Evolutionary conservation across 2,113 vertebrate genomes (phyloP).

Genomic region (Phocoena phocoena): DNA sequence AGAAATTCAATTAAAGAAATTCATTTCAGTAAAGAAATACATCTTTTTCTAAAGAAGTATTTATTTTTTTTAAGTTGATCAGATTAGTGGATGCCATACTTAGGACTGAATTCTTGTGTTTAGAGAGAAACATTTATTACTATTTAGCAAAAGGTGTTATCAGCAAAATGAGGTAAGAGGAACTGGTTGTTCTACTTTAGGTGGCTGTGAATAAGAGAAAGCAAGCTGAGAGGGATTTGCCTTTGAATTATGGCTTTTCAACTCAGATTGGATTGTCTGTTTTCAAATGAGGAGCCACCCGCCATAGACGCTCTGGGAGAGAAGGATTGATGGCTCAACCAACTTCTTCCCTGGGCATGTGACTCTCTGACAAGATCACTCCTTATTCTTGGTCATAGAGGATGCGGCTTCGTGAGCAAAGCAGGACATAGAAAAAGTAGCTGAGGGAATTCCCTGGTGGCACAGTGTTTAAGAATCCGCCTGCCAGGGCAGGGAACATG

Average conservation of each 20-base stretch:
- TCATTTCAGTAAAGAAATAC: background rate
- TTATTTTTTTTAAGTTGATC: background rate
- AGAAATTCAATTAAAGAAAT: background rate
- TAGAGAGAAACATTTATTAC: background rate
- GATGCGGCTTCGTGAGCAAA: background rate
- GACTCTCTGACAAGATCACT: background rate
- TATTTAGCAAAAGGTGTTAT: background rate
- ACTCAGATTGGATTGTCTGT: background rate
- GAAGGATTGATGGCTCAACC: background rate
- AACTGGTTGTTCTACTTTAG: background rate
- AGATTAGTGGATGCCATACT: background rate
- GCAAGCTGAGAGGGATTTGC: background rate
- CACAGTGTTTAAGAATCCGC: too few relatives aligned
- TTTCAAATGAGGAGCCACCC: background rate
- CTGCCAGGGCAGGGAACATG: too few relatives aligned
- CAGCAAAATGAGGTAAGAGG: background rate
- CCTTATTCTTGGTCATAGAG: background rate
- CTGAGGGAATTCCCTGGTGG: too few relatives aligned
- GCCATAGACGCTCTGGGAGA: background rate
- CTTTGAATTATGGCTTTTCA: background rate
- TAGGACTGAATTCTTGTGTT: background rate
- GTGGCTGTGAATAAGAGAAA: background rate
- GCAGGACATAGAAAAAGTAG: background rate
- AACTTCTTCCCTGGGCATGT: background rate
- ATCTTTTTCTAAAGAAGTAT: background rate